Evolutionary conservation across 2,113 vertebrate species (phyloP).

Genomic region (Saiga tatarica): DNA sequence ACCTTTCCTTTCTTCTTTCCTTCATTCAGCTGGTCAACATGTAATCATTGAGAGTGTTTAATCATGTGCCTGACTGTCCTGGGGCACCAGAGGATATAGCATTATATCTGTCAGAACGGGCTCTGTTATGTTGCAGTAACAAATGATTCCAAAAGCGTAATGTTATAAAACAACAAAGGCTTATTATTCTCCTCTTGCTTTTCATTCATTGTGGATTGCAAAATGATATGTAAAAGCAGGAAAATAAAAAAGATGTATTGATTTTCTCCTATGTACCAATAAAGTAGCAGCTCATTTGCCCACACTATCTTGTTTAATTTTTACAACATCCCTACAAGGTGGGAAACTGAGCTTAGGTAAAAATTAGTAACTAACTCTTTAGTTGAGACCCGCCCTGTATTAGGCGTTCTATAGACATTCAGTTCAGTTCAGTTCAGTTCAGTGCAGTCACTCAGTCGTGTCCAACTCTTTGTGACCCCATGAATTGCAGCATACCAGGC

Average conservation of each 20-base stretch:
- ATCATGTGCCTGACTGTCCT: not conserved
- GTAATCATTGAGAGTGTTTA: not conserved
- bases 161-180: not conserved
- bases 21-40: not conserved
- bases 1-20: not conserved
- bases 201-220: not conserved
- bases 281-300: not conserved
- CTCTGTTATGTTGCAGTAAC: not conserved
- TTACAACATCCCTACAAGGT: not conserved
- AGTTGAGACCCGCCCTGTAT: not conserved
- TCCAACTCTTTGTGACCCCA: no score
- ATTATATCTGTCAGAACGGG: not conserved
- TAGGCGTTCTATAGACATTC: not conserved
- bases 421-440: no score
- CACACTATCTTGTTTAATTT: not conserved
- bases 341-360: not conserved
- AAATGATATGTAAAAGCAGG: not conserved
- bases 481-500: accelerated
- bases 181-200: not conserved
- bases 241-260: not conserved
- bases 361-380: not conserved
- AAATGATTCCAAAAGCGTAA: not conserved
- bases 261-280: not conserved
- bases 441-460: no score
- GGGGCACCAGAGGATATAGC: not conserved